Conservation (phyloP, 2,888 invertebrate species). For the Punctoribates punctum region DNA sequence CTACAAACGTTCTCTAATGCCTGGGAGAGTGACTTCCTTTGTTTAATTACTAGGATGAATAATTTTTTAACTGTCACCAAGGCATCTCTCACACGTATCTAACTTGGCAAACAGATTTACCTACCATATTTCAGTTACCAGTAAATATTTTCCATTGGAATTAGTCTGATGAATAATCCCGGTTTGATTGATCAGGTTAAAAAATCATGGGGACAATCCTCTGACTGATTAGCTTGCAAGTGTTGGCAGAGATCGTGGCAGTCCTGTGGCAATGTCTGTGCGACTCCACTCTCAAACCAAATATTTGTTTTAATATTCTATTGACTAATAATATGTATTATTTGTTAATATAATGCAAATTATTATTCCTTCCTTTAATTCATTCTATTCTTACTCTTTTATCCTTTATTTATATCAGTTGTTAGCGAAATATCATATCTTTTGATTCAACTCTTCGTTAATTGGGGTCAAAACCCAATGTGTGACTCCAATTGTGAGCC, state of each 20-base stretch:
- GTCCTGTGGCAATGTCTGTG: too few species aligned
- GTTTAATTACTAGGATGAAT: constrained; percentile 27
- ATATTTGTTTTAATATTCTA: not conserved
- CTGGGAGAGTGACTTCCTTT: constrained; percentile 39
- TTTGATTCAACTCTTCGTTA: constrained; percentile 6
- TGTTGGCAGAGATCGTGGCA: too few species aligned
- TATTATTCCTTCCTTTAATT: not conserved
- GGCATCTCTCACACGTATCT: too few species aligned
- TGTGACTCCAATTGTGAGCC: not conserved
- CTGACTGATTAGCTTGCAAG: too few species aligned
- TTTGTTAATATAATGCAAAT: not conserved
- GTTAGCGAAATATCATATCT: constrained; percentile 16
- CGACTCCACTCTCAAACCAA: constrained; percentile 18
- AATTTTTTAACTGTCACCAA: too few species aligned
- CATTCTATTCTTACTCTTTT: not conserved
- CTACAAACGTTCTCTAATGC: not conserved
- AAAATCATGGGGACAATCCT: too few species aligned
- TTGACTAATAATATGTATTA: not conserved
- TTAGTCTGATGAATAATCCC: too few species aligned
- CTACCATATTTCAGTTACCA: too few species aligned
- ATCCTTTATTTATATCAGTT: constrained; percentile 1
- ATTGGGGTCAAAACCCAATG: constrained; percentile 26
- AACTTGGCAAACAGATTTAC: too few species aligned
- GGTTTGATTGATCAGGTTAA: too few species aligned
- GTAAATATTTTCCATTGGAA: too few species aligned